Conservation (phyloP, 2,888 invertebrate species). For the Drosophila mayaguana region DNA sequence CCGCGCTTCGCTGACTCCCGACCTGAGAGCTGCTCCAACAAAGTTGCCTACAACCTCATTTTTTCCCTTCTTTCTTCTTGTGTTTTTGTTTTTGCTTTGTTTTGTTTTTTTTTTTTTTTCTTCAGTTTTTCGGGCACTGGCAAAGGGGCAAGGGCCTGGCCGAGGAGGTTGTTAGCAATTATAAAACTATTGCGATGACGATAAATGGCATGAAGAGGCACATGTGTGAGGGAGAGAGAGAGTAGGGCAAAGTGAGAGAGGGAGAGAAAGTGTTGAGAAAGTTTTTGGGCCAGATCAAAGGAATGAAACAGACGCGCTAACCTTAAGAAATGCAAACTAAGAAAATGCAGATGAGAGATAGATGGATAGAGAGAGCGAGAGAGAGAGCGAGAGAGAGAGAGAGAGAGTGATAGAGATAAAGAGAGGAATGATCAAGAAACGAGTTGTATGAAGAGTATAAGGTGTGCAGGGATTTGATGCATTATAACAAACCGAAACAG, state of each 20-base stretch:
- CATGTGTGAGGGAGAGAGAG: conserved; percentile 4
- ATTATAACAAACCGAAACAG: too few species aligned
- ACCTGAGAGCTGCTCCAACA: conserved; percentile 36
- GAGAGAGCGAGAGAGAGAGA: neutral
- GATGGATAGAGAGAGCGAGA: neutral
- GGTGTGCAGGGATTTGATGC: too few species aligned
- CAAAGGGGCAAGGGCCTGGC: conserved; percentile 13
- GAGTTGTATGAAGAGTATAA: neutral
- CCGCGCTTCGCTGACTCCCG: conserved; percentile 57
- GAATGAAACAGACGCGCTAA: neutral
- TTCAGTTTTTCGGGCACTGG: conserved; percentile 23
- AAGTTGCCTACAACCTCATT: conserved; percentile 57
- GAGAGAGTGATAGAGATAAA: neutral
- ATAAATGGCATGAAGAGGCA: neutral
- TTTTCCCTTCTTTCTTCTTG: conserved; percentile 7
- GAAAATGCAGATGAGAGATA: neutral
- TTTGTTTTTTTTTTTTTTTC: neutral
- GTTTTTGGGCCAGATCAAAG: neutral
- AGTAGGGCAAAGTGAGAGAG: neutral
- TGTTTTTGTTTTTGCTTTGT: conserved; percentile 11
- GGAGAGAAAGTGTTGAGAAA: conserved; percentile 9
- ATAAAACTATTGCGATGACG: conserved; percentile 42
- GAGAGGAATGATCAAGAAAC: neutral
- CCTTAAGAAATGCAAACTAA: neutral
- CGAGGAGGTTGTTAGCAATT: conserved; percentile 38